A percentile compares a stretch with the other conserved stretches of the same genome.
phyloP scores from a whole-genome alignment of 2,888 invertebrate species.

The Sycophila texana region DNA sequence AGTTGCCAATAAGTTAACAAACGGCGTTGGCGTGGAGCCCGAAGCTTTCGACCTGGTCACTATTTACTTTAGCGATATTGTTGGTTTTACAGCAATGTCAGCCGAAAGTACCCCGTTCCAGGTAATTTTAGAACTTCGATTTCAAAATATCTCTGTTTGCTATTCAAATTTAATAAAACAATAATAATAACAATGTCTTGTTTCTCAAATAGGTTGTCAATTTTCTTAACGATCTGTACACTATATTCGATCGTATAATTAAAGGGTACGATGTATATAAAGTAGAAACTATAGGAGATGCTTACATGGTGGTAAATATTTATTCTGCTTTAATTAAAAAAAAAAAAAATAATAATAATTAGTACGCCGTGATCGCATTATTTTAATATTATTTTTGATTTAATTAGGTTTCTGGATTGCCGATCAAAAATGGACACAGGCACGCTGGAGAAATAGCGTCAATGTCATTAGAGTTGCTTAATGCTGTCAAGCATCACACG shows the following conservation, averaged over 20 bases:
- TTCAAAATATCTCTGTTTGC: not conserved
- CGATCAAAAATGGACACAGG: constrained; percentile 88
- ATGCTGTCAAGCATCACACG: constrained; percentile 90
- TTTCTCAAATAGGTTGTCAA: constrained; percentile 85
- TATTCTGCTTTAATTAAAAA: constrained; percentile 74
- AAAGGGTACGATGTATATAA: constrained; percentile 98
- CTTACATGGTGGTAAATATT: constrained; percentile 83
- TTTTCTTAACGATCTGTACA: constrained; percentile 98
- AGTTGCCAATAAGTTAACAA: constrained; percentile 91
- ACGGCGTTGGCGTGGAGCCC: constrained; percentile 92
- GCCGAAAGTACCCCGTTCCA: constrained; percentile 95
- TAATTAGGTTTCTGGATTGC: constrained; percentile 89
- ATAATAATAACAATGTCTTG: not conserved
- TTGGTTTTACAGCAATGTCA: constrained; percentile 96
- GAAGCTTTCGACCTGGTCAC: constrained; percentile 96
- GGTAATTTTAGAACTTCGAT: constrained; percentile 73
- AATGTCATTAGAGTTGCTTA: constrained; percentile 91
- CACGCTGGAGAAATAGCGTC: constrained; percentile 96
- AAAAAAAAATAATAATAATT: constrained; percentile 75
- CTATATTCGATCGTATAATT: constrained; percentile 96
- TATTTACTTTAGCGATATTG: constrained; percentile 98
- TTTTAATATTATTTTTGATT: constrained; percentile 64
- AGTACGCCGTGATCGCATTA: too few species aligned
- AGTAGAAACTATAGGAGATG: constrained; percentile 95
- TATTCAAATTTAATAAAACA: not conserved